These are phyloP conservation scores for Smutsia temminckii DNA, from an alignment of 2,797 vertebrate genomes.

Conservation along the genomic window DNA sequence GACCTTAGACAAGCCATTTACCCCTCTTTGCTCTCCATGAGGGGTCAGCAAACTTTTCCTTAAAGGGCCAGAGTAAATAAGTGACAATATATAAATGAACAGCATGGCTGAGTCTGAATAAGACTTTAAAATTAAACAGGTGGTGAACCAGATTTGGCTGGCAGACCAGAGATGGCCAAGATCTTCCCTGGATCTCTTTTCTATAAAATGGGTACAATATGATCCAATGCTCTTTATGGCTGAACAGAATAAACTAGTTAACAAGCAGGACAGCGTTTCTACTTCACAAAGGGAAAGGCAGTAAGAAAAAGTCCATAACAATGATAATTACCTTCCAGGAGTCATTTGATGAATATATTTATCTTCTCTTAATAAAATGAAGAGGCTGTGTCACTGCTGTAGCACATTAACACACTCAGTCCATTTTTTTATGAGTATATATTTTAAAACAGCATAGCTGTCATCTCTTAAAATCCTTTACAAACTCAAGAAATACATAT, in stretches of 20 bases:
- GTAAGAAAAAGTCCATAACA: neutral
- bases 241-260: neutral
- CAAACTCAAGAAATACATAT: neutral
- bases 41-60: neutral
- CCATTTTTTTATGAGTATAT: neutral
- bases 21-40: neutral
- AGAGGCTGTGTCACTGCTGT: neutral
- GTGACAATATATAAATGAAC: neutral
- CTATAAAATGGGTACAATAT: neutral
- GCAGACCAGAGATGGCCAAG: neutral
- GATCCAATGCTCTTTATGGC: neutral
- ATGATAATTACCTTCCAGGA: neutral
- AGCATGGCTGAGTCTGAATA: neutral
- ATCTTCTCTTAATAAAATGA: slow-evolving; percentile 9
- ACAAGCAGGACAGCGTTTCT: neutral
- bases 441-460: neutral
- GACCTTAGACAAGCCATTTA: neutral
- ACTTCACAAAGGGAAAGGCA: neutral
- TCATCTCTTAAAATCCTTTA: slow-evolving; percentile 1
- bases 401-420: neutral
- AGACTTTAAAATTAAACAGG: neutral
- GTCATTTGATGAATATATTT: neutral
- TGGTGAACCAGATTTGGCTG: neutral
- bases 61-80: neutral
- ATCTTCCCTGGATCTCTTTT: neutral